Evolutionary conservation across 2,888 invertebrate genomes (phyloP), one percentile per base, ranked within the genome.

Genomic region (Lomographa bimaculata): DNA sequence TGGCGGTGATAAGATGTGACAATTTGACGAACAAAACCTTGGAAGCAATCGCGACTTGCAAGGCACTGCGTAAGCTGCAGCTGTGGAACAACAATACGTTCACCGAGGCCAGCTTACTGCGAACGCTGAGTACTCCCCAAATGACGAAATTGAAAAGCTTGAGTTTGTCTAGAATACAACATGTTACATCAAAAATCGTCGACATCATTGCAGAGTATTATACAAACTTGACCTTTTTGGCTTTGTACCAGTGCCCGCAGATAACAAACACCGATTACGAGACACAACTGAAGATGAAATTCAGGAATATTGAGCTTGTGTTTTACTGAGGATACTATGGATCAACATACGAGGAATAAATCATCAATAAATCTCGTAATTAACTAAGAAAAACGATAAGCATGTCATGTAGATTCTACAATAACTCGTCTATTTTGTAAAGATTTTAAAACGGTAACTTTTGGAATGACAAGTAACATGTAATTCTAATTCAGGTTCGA

Each of bases 71-170:
- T 42, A 73, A 76, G 49, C 64, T 90, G 47, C 82, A 81, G 48
- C 64, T 90, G 44, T 90, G 89, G 89, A 87, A 89, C 53, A 90
- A 87, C 54, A 45, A 38, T 1, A 69, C 64, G 29, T 89, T 90
- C 51, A 68, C 79, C 9, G 83, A 87, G 61, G 50, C 36, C 2
- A 71, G 58, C 43, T 61, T 90, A 20, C 49, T 75, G 2, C 65
- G 56, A 45, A 77, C 79, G 20, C 62, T 90, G 12, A 61, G 69
- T n/a, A 69, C 72, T 48, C 62, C 71, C 1, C 64, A 59, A 42
- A 60, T 86, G 30, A 46, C 68, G 7, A 74, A 62, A 43, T 47
- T 90, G 30, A 62, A 70, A 44, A 80, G 79, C 41, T 66, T 90
- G 40, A 89, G 89, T 54, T 59, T 90, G 1, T 89, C 89, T 7